phyloP scores from a whole-genome alignment of 2,113 vertebrate species.

The Lepus timidus region DNA sequence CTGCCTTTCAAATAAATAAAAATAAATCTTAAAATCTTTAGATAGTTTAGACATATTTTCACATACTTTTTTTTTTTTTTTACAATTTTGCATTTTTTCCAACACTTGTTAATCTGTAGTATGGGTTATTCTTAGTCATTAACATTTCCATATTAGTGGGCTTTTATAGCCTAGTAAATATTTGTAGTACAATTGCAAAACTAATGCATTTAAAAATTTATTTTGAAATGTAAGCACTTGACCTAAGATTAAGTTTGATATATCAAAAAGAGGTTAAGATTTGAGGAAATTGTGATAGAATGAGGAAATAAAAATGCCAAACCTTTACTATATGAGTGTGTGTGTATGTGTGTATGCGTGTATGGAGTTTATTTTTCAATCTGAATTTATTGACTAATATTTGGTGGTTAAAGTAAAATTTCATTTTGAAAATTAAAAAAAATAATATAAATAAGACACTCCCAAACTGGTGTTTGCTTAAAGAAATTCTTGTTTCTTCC shows the following conservation, averaged over 20 bases:
- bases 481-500: conserved; percentile 11
- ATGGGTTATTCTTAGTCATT: not conserved
- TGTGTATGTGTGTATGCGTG: not conserved
- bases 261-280: not conserved
- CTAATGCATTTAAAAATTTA: not conserved
- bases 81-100: not conserved
- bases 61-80: not conserved
- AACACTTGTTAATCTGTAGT: not conserved
- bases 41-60: not conserved
- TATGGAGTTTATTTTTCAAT: not conserved
- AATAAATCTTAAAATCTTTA: not conserved
- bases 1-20: too few relatives aligned
- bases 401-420: not conserved
- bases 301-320: not conserved
- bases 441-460: not conserved
- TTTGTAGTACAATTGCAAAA: not conserved
- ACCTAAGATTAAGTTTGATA: conserved; percentile 1
- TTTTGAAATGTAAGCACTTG: conserved; percentile 4
- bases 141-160: not conserved
- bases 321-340: too few relatives aligned
- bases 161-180: not conserved
- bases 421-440: not conserved
- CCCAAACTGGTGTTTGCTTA: not conserved
- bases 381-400: conserved; percentile 14
- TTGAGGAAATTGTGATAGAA: not conserved